Conservation (phyloP, 1,140 invertebrate genomes). For the Lepidotrigona ventralis region DNA sequence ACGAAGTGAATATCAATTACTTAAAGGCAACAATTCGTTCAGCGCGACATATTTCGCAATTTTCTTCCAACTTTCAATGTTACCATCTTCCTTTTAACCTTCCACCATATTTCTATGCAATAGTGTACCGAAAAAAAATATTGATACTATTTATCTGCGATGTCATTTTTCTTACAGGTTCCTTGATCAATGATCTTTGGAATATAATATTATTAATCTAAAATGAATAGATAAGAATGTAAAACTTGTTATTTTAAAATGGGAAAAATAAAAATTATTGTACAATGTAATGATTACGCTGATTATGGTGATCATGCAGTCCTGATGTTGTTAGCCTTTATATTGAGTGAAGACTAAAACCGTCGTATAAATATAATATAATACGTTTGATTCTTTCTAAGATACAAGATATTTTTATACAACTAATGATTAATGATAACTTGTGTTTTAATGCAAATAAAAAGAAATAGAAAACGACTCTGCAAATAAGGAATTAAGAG, state of each 20-base stretch:
- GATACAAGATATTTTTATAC: neutral
- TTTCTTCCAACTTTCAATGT: conserved; percentile 1
- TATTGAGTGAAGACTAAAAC: neutral
- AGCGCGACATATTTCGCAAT: neutral
- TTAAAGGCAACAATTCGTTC: neutral
- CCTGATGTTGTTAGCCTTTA: neutral
- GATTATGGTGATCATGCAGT: too few relatives aligned
- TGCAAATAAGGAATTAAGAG: neutral
- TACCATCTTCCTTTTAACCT: neutral
- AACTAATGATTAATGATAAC: neutral
- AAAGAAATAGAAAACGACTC: neutral
- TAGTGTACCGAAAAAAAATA: too few relatives aligned
- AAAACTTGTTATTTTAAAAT: neutral
- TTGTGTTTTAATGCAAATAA: neutral
- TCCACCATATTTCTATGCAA: too few relatives aligned
- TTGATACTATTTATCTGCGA: neutral
- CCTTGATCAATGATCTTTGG: too few relatives aligned
- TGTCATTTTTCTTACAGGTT: neutral
- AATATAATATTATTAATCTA: neutral
- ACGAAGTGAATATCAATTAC: conserved; percentile 11
- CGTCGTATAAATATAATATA: neutral
- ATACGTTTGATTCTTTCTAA: neutral
- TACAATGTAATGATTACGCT: too few relatives aligned
- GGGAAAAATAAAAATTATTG: neutral
- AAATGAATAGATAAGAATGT: neutral